Evolutionary conservation across 2,797 vertebrate genomes (phyloP), one percentile per base, ranked within the genome.

Genomic region (Chrosomus eos): DNA sequence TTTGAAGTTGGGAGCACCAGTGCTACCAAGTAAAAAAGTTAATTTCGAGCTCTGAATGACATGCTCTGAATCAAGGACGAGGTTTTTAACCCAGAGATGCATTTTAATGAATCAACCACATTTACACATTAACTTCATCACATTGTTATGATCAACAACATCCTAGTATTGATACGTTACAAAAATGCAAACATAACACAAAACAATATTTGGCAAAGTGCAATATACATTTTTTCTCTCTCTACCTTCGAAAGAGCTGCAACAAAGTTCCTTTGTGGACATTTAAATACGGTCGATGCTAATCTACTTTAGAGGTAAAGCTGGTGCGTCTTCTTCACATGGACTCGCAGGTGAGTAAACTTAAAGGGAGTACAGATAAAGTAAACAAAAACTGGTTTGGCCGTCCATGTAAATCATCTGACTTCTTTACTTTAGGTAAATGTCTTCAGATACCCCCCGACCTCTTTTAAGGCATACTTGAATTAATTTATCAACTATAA

Each of bases 311-410:
- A 18, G 40, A 51, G 81, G 31, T 82, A 33, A 62, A 73, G 70
- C 80, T 73, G 80, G 68, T 64, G 26, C n/a, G 21, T 66, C 28
- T 62, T 38, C 53, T 74, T 81, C 64, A 9, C 16, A 40, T 55
- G n/a, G 31, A 66, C 28, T 36, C 38, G 31, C 19, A 19, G 5
- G 21, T 66, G 45, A 36, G 58, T 38, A 51, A n/a, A 82, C 71
- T 7, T 18, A 26, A 74, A 18, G 9, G 23, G 9, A 58, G 11
- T 1, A 23, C 31, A 26, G 10, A 14, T n/a, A 21, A 71, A 72
- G 67, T 55, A 72, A 83, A 82, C 81, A 66, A 55, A 62, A 62
- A 26, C 70, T 74, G 38, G 76, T 66, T 79, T 18, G 43, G 9
- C 55, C 26, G 7, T 60, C 7, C 31, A 11, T 38, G 66, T 14